Evolutionary conservation across 1,140 invertebrate species (phyloP), one percentile per base, ranked within the genome.

Genomic region (Papilio helenus): DNA sequence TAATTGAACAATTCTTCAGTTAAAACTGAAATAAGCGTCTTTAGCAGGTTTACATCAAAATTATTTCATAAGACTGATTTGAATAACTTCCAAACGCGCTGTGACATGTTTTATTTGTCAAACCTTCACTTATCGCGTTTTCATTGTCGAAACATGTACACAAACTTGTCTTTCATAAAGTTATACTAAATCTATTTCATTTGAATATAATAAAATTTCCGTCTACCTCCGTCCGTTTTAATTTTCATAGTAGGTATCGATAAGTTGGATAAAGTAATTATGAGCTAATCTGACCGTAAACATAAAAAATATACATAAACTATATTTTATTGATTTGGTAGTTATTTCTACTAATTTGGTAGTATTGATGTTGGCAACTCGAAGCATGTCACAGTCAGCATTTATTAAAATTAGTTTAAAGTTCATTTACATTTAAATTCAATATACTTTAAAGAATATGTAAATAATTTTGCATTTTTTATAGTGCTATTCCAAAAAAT

Each of bases 101-200:
- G 58, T 61, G 58, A 61, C 58, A 61, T 61, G 58, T 29, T 61
- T 61, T 26, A 26, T 61, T 55, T 55, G 9, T 61, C 58, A 61
- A n/a, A 61, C 18, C n/a, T 7, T 7, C 16, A 55, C 18, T 51
- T 7, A 7, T 51, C 46, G 51, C 51, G 51, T 49, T 49, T 49
- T 18, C 46, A 49, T 49, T 49, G 46, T 18, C 4, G 46, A 49
- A 49, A 49, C 46, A 18, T 49, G 14, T 7, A 16, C 46, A 49
- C 16, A 18, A 49, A 49, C 46, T 18, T 49, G 18, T 49, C 14
- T 49, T 2, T 14, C 5, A 5, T 7, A 49, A 49, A 49, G 46
- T 39, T 39, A 39, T 39, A 7, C 34, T 7, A 39, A 39, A 39
- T 39, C 7, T 39, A 39, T 39, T 39, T 39, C 34, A 39, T 39